Base-by-base conservation (phyloP, 1,140 invertebrate genomes). In the Phortica variegata region DNA sequence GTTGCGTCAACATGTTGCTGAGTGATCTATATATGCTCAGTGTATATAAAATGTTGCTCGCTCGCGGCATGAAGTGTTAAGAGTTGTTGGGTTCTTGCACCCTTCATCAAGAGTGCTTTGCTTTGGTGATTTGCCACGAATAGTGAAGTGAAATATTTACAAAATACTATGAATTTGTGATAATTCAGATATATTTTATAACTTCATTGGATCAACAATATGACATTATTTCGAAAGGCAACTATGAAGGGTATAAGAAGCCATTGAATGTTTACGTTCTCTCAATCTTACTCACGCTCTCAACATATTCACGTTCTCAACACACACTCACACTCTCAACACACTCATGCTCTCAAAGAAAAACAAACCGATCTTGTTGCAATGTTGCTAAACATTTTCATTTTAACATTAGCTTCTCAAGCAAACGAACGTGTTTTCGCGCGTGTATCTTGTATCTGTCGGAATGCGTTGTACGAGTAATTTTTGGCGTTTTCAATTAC, bases 311-410 rank as follows among this genome's bases (percentile, higher is more conserved):
- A 6, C 6, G 6, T 13, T 15, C 13, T 6, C 13, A 9, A 15
- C 32, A 34, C 32, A 34, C 32, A 34, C 26, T 7, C 26, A 34
- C 32, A 34, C 32, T 29, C 42, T 4, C 49, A 6, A 6, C 12
- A 29, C 12, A 29, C 12, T 29, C 6, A 6, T 7, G 6, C 13
- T 15, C 13, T 6, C 13, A 9, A 15, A 6, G 13, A 34, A 6
- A 34, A 4, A 6, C n/a, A 34, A n/a, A 34, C 6, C 5, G 8
- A 6, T 15, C 13, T 34, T 15, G 7, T 1, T 23, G 18, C 52
- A 44, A 56, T 56, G 52, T 56, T 49, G 41, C 54, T 55, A 52
- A 56, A 56, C 40, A 26, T 40, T 47, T 47, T 41, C 17, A 26
- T 40, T 36, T 21, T 39, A 38, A 17, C 18, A 31, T 53, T 46